Evolutionary conservation across 2,888 invertebrate species (phyloP).

Genomic region (Folsomia manolachei): DNA sequence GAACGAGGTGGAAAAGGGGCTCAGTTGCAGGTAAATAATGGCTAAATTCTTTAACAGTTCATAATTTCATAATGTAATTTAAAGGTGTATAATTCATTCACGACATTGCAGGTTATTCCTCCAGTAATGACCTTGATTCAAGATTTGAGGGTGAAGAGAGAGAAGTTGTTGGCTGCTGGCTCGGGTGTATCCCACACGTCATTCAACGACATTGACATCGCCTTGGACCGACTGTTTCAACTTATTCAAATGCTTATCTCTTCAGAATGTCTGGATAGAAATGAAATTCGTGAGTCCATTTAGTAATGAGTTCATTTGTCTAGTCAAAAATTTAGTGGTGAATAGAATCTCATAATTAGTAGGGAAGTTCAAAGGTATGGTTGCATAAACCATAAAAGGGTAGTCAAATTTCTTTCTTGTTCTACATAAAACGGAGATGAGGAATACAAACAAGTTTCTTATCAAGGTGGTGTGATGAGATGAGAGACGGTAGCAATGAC

Average conservation of each 20-base stretch:
- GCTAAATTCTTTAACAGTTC: background rate
- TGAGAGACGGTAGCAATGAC: too few species aligned
- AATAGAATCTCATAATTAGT: too few species aligned
- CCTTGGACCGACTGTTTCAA: conserved; percentile 41
- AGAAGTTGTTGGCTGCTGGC: conserved; percentile 16
- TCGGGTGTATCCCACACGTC: conserved; percentile 20
- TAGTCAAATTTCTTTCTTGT: too few species aligned
- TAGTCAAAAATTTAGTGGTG: too few species aligned
- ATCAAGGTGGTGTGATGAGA: too few species aligned
- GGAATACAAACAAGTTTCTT: too few species aligned
- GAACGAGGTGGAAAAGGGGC: conserved; percentile 43
- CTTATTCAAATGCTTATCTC: conserved; percentile 46
- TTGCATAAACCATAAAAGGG: too few species aligned
- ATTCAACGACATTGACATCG: conserved; percentile 22
- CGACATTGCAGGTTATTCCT: conserved; percentile 37
- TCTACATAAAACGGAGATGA: too few species aligned
- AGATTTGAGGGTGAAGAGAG: conserved; percentile 41
- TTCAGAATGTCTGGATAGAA: conserved; percentile 43
- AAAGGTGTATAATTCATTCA: too few species aligned
- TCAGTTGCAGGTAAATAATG: conserved; percentile 32
- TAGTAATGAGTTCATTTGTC: too few species aligned
- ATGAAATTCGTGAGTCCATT: conserved; percentile 49
- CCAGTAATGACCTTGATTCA: conserved; percentile 47
- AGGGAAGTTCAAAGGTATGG: too few species aligned
- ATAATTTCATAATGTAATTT: background rate